Evolutionary conservation across 2,113 vertebrate genomes (phyloP).

Genomic region (Corydoras maculifer): DNA sequence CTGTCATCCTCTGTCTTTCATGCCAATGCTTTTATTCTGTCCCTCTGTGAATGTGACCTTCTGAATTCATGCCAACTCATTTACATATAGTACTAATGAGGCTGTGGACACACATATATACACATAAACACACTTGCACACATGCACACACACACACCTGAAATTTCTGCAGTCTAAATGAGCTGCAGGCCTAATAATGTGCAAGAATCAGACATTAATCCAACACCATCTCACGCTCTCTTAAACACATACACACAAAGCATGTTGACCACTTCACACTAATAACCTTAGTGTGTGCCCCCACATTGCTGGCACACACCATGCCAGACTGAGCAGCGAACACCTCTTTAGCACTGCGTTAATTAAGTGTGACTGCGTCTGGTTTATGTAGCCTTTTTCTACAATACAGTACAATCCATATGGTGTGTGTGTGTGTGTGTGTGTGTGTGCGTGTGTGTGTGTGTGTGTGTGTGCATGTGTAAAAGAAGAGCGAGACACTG

Average conservation of each 20-base stretch:
- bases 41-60: constrained; percentile 82
- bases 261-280: constrained; percentile 29
- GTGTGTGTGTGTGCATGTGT: background rate
- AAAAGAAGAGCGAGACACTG: no score
- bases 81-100: constrained; percentile 82
- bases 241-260: constrained; percentile 15
- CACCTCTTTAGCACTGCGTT: constrained; percentile 24
- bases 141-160: constrained; percentile 23
- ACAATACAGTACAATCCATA: constrained; percentile 37
- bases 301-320: constrained; percentile 7
- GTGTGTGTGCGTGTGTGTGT: constrained; percentile 10
- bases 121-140: constrained; percentile 23
- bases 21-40: constrained; percentile 75
- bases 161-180: constrained; percentile 35
- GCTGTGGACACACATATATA: constrained; percentile 51
- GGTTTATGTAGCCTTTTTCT: constrained; percentile 12
- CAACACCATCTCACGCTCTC: constrained; percentile 11
- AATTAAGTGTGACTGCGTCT: constrained; percentile 23
- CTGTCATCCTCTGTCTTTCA: background rate
- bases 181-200: constrained; percentile 36
- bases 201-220: constrained; percentile 34
- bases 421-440: constrained; percentile 25
- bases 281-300: constrained; percentile 12
- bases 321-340: constrained; percentile 10
- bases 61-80: constrained; percentile 85